A percentile compares a stretch with the other conserved stretches of the same genome.
phyloP scores from a whole-genome alignment of 2,888 invertebrate species.

The Pterostichus niger region DNA sequence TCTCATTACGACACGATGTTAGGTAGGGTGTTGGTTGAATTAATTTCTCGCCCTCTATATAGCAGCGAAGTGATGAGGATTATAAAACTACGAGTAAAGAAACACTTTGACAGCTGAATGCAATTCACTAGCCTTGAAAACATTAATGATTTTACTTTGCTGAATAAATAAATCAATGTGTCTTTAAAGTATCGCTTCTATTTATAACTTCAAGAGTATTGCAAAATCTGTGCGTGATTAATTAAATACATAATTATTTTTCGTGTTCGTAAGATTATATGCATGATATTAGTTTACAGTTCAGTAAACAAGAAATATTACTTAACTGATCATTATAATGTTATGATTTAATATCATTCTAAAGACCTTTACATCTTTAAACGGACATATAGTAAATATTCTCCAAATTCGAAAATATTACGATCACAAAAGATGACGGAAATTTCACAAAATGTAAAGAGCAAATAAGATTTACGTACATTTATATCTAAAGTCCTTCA shows the following conservation, averaged over 20 bases:
- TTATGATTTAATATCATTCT: neutral
- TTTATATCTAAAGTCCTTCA: too few species aligned
- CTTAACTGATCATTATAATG: neutral
- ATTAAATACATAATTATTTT: constrained; percentile 15
- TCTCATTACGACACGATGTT: constrained; percentile 9
- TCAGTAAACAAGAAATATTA: neutral
- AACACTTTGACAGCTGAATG: constrained; percentile 62
- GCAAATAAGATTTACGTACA: too few species aligned
- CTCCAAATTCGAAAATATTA: too few species aligned
- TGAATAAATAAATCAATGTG: constrained; percentile 59
- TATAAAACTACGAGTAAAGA: neutral
- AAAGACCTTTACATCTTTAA: too few species aligned
- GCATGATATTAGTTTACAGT: neutral
- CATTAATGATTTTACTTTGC: constrained; percentile 41
- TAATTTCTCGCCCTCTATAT: neutral
- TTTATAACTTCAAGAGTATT: constrained; percentile 19
- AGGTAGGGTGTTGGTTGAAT: constrained; percentile 3
- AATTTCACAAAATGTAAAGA: too few species aligned
- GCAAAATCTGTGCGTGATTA: constrained; percentile 24
- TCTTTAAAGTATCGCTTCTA: constrained; percentile 20
- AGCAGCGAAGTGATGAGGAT: neutral
- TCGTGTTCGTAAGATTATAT: neutral
- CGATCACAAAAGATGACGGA: too few species aligned
- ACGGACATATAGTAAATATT: too few species aligned
- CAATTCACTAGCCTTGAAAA: constrained; percentile 55